phyloP scores from a whole-genome alignment of 37 sponge, comb jelly and placozoan genomes.

The Halichondria panicea region DNA sequence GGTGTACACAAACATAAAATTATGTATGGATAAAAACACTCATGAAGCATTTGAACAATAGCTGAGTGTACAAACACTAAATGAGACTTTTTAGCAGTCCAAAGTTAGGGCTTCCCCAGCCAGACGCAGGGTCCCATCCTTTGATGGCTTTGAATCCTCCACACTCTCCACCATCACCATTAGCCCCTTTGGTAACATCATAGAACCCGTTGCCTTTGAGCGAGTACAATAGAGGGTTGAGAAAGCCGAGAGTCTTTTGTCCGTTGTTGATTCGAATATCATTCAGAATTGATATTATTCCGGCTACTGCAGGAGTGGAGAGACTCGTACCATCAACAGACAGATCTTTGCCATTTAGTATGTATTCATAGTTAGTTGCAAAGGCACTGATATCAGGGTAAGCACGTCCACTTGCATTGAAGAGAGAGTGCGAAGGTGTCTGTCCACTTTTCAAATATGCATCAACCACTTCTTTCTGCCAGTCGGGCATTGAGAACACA shows the following conservation, averaged over 20 bases:
- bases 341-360: constrained; percentile 20
- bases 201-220: constrained; percentile 67
- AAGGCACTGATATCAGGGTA: constrained; percentile 93
- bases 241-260: constrained; percentile 84
- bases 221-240: constrained; percentile 92
- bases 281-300: constrained; percentile 82
- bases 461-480: constrained; percentile 74
- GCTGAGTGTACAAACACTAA: no score
- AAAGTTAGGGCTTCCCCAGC: constrained; percentile 86
- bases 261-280: constrained; percentile 83
- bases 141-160: constrained; percentile 65
- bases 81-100: constrained; percentile 38
- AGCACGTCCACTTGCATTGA: constrained; percentile 81
- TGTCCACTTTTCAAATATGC: constrained; percentile 70
- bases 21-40: no score
- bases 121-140: constrained; percentile 90
- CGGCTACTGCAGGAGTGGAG: constrained; percentile 85
- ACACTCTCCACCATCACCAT: constrained; percentile 40
- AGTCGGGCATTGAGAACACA: constrained; percentile 70
- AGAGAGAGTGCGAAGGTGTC: constrained; percentile 55
- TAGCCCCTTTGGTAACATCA: constrained; percentile 69
- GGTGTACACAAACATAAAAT: no score
- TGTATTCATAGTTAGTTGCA: constrained; percentile 68
- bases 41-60: no score
- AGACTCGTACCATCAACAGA: constrained; percentile 87